phyloP scores from a whole-genome alignment of 2,888 invertebrate genomes.

The Beris morrisii region DNA sequence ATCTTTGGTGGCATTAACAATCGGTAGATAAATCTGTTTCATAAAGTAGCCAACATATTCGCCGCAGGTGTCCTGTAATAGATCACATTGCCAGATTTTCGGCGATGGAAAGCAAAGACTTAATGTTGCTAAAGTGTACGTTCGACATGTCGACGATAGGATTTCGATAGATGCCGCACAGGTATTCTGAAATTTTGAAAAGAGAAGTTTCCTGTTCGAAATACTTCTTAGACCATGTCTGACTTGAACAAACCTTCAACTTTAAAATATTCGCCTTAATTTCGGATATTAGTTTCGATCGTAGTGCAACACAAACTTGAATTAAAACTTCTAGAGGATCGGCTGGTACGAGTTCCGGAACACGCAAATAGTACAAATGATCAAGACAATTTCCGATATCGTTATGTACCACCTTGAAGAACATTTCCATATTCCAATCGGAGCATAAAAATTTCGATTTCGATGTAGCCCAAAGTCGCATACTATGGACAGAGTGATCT shows the following conservation, averaged over 20 bases:
- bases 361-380: conserved; percentile 61
- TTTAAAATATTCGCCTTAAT: conserved; percentile 74
- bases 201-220: neutral
- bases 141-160: conserved; percentile 73
- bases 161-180: conserved; percentile 68
- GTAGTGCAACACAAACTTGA: conserved; percentile 77
- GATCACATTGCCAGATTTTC: conserved; percentile 65
- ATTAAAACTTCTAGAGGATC: conserved; percentile 71
- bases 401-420: conserved; percentile 69
- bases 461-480: conserved; percentile 74
- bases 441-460: conserved; percentile 73
- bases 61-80: conserved; percentile 58
- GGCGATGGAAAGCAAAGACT: conserved; percentile 78
- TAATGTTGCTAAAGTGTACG: conserved; percentile 76
- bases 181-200: conserved; percentile 15
- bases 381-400: conserved; percentile 67
- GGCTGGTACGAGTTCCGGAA: conserved; percentile 54
- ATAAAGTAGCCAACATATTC: conserved; percentile 72
- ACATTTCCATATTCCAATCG: conserved; percentile 73
- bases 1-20: conserved; percentile 75
- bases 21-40: conserved; percentile 76
- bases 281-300: conserved; percentile 79
- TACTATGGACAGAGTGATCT: conserved; percentile 81
- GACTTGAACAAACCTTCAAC: conserved; percentile 63
- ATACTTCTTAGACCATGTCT: too few species aligned